Conservation (phyloP, 2,113 vertebrate species). For the Octodon degus region DNA sequence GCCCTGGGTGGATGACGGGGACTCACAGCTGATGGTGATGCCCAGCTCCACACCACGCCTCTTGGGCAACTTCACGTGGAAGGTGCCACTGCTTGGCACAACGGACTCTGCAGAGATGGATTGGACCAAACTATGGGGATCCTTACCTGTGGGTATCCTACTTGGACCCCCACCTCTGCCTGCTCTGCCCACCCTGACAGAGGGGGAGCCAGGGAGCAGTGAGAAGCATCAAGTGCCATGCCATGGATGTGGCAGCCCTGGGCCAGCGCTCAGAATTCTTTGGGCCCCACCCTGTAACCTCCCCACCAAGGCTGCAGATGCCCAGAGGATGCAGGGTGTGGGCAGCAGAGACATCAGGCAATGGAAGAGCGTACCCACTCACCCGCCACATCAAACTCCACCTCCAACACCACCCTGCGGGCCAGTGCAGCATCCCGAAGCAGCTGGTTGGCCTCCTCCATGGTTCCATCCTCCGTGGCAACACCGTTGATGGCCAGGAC, state of each 20-base stretch:
- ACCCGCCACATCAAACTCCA: slow-evolving; percentile 98
- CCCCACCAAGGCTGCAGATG: not conserved
- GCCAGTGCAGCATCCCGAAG: slow-evolving; percentile 94
- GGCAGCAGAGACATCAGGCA: not conserved
- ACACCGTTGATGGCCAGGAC: slow-evolving; percentile 96
- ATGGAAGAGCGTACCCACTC: not conserved
- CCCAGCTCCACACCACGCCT: slow-evolving; percentile 97
- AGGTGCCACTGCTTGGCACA: slow-evolving; percentile 98
- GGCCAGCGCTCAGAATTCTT: not conserved
- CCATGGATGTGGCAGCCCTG: not conserved
- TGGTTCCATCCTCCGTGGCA: slow-evolving; percentile 94
- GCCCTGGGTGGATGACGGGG: not conserved
- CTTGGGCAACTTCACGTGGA: slow-evolving; percentile 98
- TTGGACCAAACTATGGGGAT: not conserved
- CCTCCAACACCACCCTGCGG: slow-evolving; percentile 93
- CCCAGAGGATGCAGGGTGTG: not conserved
- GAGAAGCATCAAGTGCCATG: not conserved
- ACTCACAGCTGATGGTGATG: slow-evolving; percentile 98
- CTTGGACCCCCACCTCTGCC: not conserved
- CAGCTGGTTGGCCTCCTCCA: slow-evolving; percentile 98
- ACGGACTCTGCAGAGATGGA: slow-evolving; percentile 91
- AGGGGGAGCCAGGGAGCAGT: not conserved
- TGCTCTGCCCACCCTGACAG: not conserved
- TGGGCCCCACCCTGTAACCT: not conserved
- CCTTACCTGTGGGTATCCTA: not conserved